A percentile compares a stretch with the other conserved stretches of the same genome.
These are phyloP conservation scores for Molossus alvarezi DNA, from an alignment of 2,797 vertebrate species.

Conservation along the genomic window DNA sequence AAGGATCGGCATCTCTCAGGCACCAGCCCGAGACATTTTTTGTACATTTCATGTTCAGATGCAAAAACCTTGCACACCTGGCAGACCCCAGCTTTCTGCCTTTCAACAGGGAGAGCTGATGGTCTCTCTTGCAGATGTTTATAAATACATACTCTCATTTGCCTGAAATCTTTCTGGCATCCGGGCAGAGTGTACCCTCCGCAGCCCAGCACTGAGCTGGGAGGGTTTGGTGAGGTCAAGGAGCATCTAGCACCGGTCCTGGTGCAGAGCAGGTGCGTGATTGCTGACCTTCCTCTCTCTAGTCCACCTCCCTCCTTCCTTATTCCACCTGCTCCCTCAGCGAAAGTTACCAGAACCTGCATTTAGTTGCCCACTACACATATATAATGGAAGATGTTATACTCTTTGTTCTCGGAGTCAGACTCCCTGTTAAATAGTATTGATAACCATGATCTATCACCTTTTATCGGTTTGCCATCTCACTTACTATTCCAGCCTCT, in stretches of 20 bases:
- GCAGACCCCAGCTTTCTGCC: slow-evolving; percentile 63
- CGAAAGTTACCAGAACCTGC: neutral
- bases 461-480: neutral
- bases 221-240: neutral
- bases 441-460: neutral
- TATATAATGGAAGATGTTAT: neutral
- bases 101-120: slow-evolving; percentile 27
- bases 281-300: neutral
- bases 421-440: neutral
- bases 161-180: slow-evolving; percentile 47
- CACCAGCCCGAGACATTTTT: neutral
- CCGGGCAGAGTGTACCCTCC: neutral
- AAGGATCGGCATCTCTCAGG: slow-evolving; percentile 35
- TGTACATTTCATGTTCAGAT: neutral
- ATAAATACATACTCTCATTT: neutral
- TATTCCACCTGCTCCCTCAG: neutral
- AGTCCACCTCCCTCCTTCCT: neutral
- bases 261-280: neutral
- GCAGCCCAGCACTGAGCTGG: neutral
- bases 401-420: neutral
- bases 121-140: slow-evolving; percentile 41
- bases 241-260: neutral
- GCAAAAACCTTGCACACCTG: slow-evolving; percentile 60
- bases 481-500: neutral
- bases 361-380: neutral